Evolutionary conservation across 2,113 vertebrate genomes (phyloP).

Genomic region (Megaptera novaeangliae): DNA sequence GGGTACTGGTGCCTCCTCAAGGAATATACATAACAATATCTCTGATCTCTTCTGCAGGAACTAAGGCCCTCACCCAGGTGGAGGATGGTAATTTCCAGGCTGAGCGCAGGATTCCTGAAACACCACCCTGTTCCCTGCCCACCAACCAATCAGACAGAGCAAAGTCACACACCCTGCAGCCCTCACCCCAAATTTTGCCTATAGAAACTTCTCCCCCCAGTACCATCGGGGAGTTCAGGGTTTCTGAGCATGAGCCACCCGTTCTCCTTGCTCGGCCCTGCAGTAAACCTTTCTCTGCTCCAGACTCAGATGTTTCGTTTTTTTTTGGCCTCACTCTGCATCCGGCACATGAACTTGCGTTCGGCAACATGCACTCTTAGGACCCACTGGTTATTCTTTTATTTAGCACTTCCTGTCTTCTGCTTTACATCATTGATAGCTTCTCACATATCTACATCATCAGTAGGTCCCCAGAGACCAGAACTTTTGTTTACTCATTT

Average conservation of each 20-base stretch:
- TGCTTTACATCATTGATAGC: not conserved
- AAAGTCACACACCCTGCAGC: not conserved
- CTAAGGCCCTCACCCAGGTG: not conserved
- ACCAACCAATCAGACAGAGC: not conserved
- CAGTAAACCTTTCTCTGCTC: not conserved
- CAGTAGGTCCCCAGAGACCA: not conserved
- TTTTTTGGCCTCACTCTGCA: not conserved
- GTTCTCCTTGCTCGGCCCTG: not conserved
- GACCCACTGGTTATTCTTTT: not conserved
- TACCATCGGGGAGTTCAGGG: not conserved
- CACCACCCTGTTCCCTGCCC: not conserved
- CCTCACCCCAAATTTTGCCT: not conserved
- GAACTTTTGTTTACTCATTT: not conserved
- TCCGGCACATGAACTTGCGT: not conserved
- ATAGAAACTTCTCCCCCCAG: not conserved
- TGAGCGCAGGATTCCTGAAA: not conserved
- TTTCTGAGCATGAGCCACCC: not conserved
- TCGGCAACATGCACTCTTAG: not conserved
- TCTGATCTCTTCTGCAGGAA: accelerated
- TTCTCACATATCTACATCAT: not conserved
- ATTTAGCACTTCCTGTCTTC: not conserved
- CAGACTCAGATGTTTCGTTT: not conserved
- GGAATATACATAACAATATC: accelerated
- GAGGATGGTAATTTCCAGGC: not conserved
- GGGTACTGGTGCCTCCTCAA: not conserved